These are phyloP conservation scores for Drosophila tristis DNA, from an alignment of 1,140 invertebrate genomes.

Conservation along the genomic window DNA sequence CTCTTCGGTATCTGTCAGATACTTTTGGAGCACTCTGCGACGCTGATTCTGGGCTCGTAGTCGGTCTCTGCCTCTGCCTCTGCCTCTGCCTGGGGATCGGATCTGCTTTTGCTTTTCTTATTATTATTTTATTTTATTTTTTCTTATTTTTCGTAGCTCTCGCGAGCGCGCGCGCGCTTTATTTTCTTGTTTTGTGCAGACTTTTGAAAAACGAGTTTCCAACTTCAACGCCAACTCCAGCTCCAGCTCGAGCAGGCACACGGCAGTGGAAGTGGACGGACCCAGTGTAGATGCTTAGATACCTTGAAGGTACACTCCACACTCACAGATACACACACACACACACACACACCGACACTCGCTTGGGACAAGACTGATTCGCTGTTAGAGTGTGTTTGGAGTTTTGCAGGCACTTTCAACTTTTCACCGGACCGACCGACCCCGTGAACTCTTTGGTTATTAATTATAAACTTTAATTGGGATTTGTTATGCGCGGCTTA, in stretches of 20 bases:
- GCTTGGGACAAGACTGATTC: constrained; percentile 18
- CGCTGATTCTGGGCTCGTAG: constrained; percentile 1
- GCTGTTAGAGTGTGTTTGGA: background rate
- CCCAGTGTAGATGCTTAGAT: constrained; percentile 74
- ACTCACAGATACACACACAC: constrained; percentile 8
- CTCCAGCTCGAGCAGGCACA: constrained; percentile 48
- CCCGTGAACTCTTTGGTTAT: constrained; percentile 33
- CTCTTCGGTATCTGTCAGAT: constrained; percentile 51
- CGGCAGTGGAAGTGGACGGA: constrained; percentile 13
- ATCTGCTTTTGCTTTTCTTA: constrained; percentile 45
- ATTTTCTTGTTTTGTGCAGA: constrained; percentile 72
- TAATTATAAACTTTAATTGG: constrained; percentile 52
- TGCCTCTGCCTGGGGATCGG: no score
- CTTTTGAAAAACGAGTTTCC: constrained; percentile 77
- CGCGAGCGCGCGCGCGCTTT: constrained; percentile 39
- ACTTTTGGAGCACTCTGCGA: constrained; percentile 29
- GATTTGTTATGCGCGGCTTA: constrained; percentile 27
- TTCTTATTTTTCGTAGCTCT: constrained; percentile 48
- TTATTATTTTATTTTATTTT: constrained; percentile 44
- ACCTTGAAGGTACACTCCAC: constrained; percentile 70
- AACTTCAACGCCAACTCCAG: constrained; percentile 58
- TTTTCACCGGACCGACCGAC: background rate
- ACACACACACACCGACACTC: constrained; percentile 2
- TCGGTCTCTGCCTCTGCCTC: background rate
- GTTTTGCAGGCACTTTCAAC: constrained; percentile 23